Conservation (phyloP, 92 coral and sea anemone genomes). For the Plumapathes pennacea region DNA sequence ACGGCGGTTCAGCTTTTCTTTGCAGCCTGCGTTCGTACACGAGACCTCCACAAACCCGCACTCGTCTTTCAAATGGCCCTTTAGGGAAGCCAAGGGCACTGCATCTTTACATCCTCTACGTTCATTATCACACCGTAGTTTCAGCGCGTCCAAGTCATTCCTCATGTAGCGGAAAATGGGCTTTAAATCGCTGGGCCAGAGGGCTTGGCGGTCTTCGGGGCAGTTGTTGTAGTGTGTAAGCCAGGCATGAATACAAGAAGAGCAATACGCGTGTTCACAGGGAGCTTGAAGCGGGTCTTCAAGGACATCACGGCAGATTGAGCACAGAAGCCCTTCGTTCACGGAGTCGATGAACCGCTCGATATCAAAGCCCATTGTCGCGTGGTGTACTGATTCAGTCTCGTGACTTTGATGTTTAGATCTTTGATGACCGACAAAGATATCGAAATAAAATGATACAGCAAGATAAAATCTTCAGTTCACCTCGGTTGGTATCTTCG, state of each 20-base stretch:
- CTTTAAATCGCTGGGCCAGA: conserved; percentile 88
- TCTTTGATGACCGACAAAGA: too few relatives aligned
- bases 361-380: conserved; percentile 83
- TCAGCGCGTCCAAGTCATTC: conserved; percentile 68
- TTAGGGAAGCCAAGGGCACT: conserved; percentile 66
- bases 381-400: too few relatives aligned
- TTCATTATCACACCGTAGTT: conserved; percentile 79
- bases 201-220: conserved; percentile 78
- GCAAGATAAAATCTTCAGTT: too few relatives aligned
- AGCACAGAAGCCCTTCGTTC: conserved; percentile 82
- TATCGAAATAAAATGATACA: too few relatives aligned
- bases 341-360: conserved; percentile 79
- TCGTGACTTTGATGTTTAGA: too few relatives aligned
- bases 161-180: conserved; percentile 88
- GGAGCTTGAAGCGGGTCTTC: conserved; percentile 90
- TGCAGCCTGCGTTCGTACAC: conserved; percentile 74
- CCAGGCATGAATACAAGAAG: conserved; percentile 75
- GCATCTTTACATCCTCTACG: conserved; percentile 69
- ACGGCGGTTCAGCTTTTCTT: conserved; percentile 64
- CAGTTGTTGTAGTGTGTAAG: conserved; percentile 82
- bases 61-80: conserved; percentile 72
- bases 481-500: too few relatives aligned
- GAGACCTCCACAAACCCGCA: conserved; percentile 70
- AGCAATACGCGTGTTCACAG: conserved; percentile 87
- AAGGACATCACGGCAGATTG: conserved; percentile 79